Evolutionary conservation across 2,888 invertebrate genomes (phyloP).

Genomic region (Geotrupes spiniger): DNA sequence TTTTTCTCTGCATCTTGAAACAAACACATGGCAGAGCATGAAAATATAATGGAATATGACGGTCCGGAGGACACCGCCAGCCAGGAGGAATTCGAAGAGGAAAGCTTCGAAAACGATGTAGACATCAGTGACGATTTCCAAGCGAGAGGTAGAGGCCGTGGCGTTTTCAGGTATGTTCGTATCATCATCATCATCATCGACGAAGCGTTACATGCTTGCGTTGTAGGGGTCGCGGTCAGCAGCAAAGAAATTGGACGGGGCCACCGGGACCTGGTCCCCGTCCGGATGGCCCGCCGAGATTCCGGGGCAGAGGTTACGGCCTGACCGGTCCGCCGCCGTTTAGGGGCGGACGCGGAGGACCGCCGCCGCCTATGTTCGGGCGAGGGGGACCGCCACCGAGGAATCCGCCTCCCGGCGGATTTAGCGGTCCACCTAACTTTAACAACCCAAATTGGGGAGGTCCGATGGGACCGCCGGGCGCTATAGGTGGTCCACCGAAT

Average conservation of each 20-base stretch:
- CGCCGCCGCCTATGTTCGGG: conserved; percentile 54
- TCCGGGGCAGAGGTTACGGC: conserved; percentile 67
- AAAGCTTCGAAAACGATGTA: conserved; percentile 46
- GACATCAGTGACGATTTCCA: conserved; percentile 53
- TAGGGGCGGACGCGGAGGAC: conserved; percentile 49
- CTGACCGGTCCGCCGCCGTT: conserved; percentile 50
- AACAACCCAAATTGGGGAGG: conserved; percentile 67
- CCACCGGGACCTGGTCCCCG: conserved; percentile 40
- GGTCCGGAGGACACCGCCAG: conserved; percentile 27
- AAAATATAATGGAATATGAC: conserved; percentile 33
- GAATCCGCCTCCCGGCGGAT: conserved; percentile 50
- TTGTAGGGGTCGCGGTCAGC: conserved; percentile 45
- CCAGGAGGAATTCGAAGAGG: conserved; percentile 41
- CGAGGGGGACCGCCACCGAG: conserved; percentile 54
- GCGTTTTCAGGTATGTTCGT: conserved; percentile 51
- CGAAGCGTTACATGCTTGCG: conserved; percentile 1
- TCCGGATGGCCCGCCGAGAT: conserved; percentile 56
- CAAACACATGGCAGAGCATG: conserved; percentile 27
- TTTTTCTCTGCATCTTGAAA: background rate
- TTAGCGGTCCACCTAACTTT: conserved; percentile 56
- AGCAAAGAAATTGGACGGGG: conserved; percentile 43
- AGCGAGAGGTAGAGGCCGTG: conserved; percentile 49
- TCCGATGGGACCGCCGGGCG: conserved; percentile 58
- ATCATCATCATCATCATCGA: conserved; percentile 8
- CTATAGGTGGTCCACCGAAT: conserved; percentile 52